A percentile compares a stretch with the other conserved stretches of the same genome.
These are phyloP conservation scores for Matsumurasca onukii DNA, from an alignment of 1,140 invertebrate species.

Conservation along the genomic window DNA sequence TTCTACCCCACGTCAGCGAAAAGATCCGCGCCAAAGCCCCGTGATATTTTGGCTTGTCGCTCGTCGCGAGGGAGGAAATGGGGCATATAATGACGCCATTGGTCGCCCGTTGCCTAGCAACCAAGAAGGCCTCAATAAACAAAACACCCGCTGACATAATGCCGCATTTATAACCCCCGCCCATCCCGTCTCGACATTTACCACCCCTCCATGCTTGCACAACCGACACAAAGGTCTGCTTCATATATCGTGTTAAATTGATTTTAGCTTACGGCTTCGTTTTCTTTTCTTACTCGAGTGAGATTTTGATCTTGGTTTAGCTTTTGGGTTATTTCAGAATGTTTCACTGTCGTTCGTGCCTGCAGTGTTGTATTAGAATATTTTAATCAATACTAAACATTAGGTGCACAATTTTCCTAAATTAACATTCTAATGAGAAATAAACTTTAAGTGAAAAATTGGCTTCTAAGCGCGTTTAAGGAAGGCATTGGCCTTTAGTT, in stretches of 20 bases:
- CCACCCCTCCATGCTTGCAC: neutral
- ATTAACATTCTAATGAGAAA: too few species aligned
- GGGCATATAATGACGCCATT: constrained; percentile 22
- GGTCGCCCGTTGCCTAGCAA: constrained; percentile 17
- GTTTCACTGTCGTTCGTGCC: too few species aligned
- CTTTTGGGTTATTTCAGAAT: too few species aligned
- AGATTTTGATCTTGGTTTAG: too few species aligned
- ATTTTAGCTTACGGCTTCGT: constrained; percentile 24
- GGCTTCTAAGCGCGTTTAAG: too few species aligned
- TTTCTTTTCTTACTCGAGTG: too few species aligned
- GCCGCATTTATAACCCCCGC: constrained; percentile 16
- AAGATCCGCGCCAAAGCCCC: neutral
- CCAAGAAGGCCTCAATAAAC: constrained; percentile 25
- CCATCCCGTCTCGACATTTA: neutral
- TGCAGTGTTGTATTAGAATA: too few species aligned
- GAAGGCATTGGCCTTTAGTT: too few species aligned
- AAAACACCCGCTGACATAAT: constrained; percentile 24
- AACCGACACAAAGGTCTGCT: too few species aligned
- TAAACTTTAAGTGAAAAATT: too few species aligned
- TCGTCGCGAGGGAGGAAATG: constrained; percentile 9
- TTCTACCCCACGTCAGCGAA: neutral
- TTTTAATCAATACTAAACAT: too few species aligned
- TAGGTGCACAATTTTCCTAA: too few species aligned
- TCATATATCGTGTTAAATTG: constrained; percentile 5
- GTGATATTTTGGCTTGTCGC: constrained; percentile 25